Percentiles rank a stretch among this genome's conserved stretches.
These are phyloP conservation scores for Panthera leo DNA, from an alignment of 2,113 vertebrate species.

Conservation along the genomic window DNA sequence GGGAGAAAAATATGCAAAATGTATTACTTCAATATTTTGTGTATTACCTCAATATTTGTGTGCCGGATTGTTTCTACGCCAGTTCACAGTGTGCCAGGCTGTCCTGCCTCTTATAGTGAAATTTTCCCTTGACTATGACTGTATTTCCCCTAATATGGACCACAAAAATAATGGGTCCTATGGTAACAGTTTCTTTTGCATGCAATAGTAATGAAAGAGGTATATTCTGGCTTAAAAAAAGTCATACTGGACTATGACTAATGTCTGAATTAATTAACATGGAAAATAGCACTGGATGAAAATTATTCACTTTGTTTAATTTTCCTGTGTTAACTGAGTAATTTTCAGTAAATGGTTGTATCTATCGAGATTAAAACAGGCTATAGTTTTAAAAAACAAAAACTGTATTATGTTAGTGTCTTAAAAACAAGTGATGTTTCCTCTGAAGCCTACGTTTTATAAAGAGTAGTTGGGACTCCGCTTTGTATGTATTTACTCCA, in stretches of 20 bases:
- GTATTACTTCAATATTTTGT: neutral
- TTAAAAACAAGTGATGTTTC: neutral
- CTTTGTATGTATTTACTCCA: neutral
- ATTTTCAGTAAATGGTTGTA: neutral
- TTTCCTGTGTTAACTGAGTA: neutral
- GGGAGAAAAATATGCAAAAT: neutral
- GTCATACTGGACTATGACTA: neutral
- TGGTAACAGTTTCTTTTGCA: neutral
- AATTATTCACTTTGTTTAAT: neutral
- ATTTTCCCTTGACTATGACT: neutral
- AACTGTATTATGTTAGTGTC: accelerated
- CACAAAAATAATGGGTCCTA: neutral
- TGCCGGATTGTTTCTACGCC: neutral
- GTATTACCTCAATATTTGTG: neutral
- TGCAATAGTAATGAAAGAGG: neutral
- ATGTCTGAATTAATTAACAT: neutral
- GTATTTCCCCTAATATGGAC: neutral
- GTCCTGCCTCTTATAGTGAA: neutral
- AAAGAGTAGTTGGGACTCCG: neutral
- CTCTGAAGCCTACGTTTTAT: neutral
- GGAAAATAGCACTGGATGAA: neutral
- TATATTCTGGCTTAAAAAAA: neutral
- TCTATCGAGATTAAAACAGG: neutral
- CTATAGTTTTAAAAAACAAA: neutral
- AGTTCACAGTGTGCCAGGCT: neutral